Evolutionary conservation across 2,797 vertebrate species (phyloP).

Genomic region (Chaetophractus vellerosus): DNA sequence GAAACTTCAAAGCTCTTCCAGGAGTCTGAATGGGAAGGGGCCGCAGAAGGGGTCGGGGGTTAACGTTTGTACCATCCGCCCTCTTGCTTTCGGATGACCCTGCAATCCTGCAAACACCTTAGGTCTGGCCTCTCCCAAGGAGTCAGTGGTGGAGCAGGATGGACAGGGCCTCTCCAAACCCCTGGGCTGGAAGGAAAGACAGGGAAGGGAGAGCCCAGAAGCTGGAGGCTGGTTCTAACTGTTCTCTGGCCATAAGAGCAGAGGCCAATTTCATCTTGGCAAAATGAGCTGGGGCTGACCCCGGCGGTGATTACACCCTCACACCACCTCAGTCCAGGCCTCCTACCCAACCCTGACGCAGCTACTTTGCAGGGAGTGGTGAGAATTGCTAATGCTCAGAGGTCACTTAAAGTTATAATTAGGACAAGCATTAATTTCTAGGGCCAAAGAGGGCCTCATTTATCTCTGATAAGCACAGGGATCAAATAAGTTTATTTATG

Average conservation of each 20-base stretch:
- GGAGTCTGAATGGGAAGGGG: not conserved
- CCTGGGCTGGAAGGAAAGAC: not conserved
- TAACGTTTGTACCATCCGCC: not conserved
- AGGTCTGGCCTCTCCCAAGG: not conserved
- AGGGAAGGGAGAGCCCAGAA: not conserved
- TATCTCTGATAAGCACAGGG: constrained; percentile 64
- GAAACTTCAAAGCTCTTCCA: constrained; percentile 68
- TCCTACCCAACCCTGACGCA: not conserved
- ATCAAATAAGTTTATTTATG: constrained; percentile 74
- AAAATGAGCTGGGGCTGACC: not conserved
- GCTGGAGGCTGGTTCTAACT: not conserved
- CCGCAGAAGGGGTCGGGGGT: not conserved
- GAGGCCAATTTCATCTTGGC: not conserved
- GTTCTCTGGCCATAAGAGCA: not conserved
- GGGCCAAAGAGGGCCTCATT: constrained; percentile 69
- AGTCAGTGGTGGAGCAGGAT: not conserved
- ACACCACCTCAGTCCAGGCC: not conserved
- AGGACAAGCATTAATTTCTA: constrained; percentile 64
- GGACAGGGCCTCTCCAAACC: not conserved
- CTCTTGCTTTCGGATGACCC: not conserved
- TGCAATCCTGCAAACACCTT: not conserved
- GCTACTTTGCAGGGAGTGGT: not conserved
- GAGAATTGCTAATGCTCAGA: not conserved
- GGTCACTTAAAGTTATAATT: constrained; percentile 69
- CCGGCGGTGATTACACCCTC: not conserved